Conservation (phyloP, 2,888 invertebrate species). For the Periphyllus acericola region DNA sequence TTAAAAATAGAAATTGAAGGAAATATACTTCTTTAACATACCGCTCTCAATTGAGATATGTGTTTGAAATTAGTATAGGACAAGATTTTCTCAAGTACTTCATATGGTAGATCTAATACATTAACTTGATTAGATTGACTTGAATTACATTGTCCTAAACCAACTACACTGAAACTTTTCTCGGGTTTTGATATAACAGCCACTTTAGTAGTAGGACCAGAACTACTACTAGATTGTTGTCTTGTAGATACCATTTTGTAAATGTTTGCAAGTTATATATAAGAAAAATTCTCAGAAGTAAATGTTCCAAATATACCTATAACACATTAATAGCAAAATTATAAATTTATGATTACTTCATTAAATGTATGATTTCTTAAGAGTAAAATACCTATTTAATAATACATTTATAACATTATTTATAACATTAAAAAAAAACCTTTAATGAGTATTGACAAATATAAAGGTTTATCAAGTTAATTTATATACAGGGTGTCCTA, state of each 20-base stretch:
- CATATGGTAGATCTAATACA: constrained; percentile 81
- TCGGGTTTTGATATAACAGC: constrained; percentile 44
- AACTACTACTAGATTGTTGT: constrained; percentile 71
- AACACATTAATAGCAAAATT: neutral
- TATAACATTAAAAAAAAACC: no score
- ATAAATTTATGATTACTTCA: neutral
- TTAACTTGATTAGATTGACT: constrained; percentile 64
- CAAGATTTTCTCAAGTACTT: constrained; percentile 83
- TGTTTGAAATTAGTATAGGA: constrained; percentile 79
- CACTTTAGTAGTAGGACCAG: constrained; percentile 50
- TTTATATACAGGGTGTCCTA: no score
- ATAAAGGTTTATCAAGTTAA: no score
- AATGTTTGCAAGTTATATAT: neutral
- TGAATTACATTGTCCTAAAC: constrained; percentile 34
- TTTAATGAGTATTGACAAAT: no score
- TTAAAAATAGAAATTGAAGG: constrained; percentile 28
- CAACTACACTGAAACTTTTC: constrained; percentile 19
- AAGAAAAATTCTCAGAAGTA: neutral
- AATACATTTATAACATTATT: no score
- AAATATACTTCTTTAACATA: constrained; percentile 69
- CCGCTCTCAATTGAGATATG: constrained; percentile 82
- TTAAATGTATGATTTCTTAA: no score
- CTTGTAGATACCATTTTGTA: constrained; percentile 71
- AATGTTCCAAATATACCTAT: neutral
- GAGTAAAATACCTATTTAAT: no score